Evolutionary conservation across 1,140 invertebrate species (phyloP).

Genomic region (Propsilocerus akamusi): DNA sequence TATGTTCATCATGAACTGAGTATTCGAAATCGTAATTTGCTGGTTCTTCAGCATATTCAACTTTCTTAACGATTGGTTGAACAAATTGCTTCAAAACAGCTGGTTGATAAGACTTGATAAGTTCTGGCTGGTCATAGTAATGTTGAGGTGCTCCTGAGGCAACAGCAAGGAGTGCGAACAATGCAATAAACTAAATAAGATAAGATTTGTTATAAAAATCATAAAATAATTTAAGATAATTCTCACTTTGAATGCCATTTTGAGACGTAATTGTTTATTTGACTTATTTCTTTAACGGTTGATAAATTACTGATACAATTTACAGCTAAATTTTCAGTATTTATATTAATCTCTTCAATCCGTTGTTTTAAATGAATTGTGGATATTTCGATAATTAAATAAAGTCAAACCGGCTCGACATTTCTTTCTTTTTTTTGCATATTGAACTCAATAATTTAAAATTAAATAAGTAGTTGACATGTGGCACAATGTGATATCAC

Average conservation of each 20-base stretch:
- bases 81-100: neutral
- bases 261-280: neutral
- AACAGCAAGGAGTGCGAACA: neutral
- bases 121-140: neutral
- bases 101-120: neutral
- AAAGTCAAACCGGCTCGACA: no score
- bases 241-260: constrained; percentile 1
- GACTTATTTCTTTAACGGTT: neutral
- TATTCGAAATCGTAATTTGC: constrained; percentile 34
- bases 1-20: constrained; percentile 31
- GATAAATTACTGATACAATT: neutral
- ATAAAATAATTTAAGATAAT: no score
- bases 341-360: no score
- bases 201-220: no score
- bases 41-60: constrained; percentile 11
- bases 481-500: no score
- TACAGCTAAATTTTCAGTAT: no score
- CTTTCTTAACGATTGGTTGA: neutral
- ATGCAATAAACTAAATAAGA: neutral
- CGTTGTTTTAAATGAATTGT: no score
- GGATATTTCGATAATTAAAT: no score
- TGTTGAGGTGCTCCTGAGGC: neutral
- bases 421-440: no score
- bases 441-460: no score
- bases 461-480: no score